These are phyloP conservation scores for Chelonoidis abingdonii DNA, from an alignment of 2,113 vertebrate genomes.

Conservation along the genomic window DNA sequence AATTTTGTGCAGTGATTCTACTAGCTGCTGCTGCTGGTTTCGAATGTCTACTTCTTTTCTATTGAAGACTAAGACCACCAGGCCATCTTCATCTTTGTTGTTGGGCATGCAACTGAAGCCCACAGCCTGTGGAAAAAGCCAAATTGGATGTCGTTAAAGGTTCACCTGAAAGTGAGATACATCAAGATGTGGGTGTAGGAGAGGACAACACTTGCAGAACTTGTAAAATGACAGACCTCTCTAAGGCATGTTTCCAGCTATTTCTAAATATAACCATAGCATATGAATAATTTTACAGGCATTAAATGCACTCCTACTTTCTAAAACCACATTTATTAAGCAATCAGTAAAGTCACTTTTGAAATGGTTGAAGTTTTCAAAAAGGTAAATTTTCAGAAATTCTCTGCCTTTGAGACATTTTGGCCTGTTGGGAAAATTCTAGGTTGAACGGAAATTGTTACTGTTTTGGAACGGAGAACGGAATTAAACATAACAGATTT, in stretches of 20 bases:
- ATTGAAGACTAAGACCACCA: slow-evolving; percentile 91
- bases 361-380: background rate
- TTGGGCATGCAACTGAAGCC: slow-evolving; percentile 94
- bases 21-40: slow-evolving; percentile 93
- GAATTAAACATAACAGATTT: background rate
- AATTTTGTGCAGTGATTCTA: slow-evolving; percentile 96
- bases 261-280: background rate
- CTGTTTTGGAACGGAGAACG: background rate
- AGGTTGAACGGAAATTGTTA: background rate
- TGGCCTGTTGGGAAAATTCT: background rate
- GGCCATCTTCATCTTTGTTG: slow-evolving; percentile 96
- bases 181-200: background rate
- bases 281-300: background rate
- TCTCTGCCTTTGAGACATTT: background rate
- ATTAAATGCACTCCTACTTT: background rate
- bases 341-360: background rate
- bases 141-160: background rate
- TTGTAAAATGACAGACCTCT: background rate
- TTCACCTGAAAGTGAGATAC: background rate
- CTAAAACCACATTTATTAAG: background rate
- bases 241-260: background rate
- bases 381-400: background rate
- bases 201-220: background rate
- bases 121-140: slow-evolving; percentile 84
- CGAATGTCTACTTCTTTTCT: slow-evolving; percentile 94